Conservation (phyloP, 2,113 vertebrate genomes). For the Gracilinanus agilis region DNA sequence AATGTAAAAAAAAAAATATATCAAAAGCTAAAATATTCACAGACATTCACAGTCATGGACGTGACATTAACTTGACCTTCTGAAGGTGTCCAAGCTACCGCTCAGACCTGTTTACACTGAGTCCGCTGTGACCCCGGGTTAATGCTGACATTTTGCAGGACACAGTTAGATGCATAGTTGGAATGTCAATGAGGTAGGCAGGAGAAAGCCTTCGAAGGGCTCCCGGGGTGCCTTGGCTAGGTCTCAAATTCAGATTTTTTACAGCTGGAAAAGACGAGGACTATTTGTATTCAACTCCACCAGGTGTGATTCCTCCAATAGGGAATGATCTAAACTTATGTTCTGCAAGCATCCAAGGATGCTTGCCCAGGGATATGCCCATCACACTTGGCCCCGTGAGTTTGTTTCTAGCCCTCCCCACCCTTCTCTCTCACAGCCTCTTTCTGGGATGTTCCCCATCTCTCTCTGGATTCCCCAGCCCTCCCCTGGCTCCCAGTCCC, state of each 20-base stretch:
- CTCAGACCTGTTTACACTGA: neutral
- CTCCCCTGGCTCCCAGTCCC: neutral
- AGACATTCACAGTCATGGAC: neutral
- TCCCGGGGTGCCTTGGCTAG: neutral
- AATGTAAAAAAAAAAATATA: neutral
- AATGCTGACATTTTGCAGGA: conserved; percentile 4
- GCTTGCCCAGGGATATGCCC: neutral
- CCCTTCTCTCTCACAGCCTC: neutral
- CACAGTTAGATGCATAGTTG: neutral
- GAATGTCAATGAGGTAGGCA: neutral
- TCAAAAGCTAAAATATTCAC: conserved; percentile 2
- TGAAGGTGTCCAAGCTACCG: neutral
- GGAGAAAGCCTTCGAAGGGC: neutral
- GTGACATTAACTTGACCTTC: neutral
- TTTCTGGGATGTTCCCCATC: neutral
- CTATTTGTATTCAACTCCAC: neutral
- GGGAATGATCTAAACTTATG: neutral
- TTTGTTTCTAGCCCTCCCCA: neutral
- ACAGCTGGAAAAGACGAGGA: neutral
- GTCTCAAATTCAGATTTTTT: neutral
- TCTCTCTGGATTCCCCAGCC: neutral
- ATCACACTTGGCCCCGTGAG: neutral
- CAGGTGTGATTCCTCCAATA: neutral
- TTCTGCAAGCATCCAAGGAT: neutral
- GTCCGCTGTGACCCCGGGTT: neutral